Conservation (phyloP, 2,797 vertebrate species). For the Tenualosa ilisha region DNA sequence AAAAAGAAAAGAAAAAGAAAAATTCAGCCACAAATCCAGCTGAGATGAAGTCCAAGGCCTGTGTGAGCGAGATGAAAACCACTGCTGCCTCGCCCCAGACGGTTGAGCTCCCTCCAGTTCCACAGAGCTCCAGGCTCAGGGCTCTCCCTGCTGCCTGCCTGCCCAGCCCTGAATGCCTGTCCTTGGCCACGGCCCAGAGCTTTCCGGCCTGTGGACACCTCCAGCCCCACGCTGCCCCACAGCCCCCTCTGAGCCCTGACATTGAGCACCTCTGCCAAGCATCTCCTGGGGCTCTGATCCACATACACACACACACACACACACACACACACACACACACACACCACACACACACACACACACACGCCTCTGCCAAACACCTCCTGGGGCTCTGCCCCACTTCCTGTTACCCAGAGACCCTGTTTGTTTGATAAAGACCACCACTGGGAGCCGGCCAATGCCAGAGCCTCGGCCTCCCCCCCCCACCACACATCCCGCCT, state of each 20-base stretch:
- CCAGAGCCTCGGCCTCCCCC: too few relatives aligned
- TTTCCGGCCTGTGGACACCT: slow-evolving; percentile 17
- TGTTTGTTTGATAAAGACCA: slow-evolving; percentile 64
- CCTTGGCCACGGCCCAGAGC: not conserved
- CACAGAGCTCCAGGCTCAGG: not conserved
- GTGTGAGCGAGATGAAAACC: not conserved
- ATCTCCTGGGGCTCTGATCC: not conserved
- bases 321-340: slow-evolving; percentile 17
- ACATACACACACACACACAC: slow-evolving; percentile 9
- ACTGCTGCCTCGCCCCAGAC: not conserved
- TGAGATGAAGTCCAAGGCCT: not conserved
- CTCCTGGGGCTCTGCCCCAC: slow-evolving; percentile 25
- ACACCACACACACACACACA: slow-evolving; percentile 4
- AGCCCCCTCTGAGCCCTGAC: slow-evolving; percentile 8
- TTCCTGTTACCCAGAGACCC: slow-evolving; percentile 71
- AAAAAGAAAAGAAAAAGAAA: not conserved
- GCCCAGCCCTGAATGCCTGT: not conserved
- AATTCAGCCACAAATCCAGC: not conserved
- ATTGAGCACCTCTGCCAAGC: slow-evolving; percentile 19
- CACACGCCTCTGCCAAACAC: slow-evolving; percentile 3
- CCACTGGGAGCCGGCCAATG: not conserved
- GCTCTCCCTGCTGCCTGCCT: not conserved
- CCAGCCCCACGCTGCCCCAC: slow-evolving; percentile 34
- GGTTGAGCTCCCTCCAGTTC: not conserved
- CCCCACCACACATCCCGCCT: too few relatives aligned